A percentile compares a stretch with the other conserved stretches of the same genome.
These are phyloP conservation scores for Cerceris ruficornis DNA, from an alignment of 2,888 invertebrate genomes.

Conservation along the genomic window DNA sequence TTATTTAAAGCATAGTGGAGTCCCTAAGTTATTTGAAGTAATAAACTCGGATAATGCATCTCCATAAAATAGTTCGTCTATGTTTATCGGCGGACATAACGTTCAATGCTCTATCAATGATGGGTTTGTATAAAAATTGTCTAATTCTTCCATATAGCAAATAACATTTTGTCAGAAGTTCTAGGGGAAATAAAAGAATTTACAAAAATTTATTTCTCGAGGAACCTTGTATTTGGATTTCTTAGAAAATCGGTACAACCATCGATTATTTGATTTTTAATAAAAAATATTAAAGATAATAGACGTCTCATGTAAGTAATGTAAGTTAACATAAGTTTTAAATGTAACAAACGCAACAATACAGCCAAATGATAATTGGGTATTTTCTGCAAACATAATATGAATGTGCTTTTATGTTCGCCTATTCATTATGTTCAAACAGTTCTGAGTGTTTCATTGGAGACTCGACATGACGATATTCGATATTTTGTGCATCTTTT, in stretches of 20 bases:
- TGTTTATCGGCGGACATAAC: conserved; percentile 13
- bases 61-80: conserved; percentile 16
- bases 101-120: not conserved
- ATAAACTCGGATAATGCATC: conserved; percentile 38
- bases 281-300: too few species aligned
- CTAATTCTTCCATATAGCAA: not conserved
- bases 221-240: not conserved
- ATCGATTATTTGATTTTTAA: too few species aligned
- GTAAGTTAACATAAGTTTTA: too few species aligned
- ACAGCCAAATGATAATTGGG: too few species aligned
- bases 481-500: not conserved
- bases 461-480: not conserved
- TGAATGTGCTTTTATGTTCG: too few species aligned
- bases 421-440: too few species aligned
- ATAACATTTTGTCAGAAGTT: not conserved
- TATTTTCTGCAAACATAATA: too few species aligned
- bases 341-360: too few species aligned
- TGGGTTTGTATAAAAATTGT: not conserved
- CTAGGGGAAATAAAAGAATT: not conserved
- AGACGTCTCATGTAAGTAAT: too few species aligned
- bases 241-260: too few species aligned
- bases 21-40: conserved; percentile 20
- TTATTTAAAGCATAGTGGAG: not conserved
- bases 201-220: not conserved
- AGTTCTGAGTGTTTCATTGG: not conserved